Percentiles rank a stretch among this genome's conserved stretches.
Evolutionary conservation across 2,113 vertebrate species (phyloP).

Genomic region (Chiloscyllium plagiosum): DNA sequence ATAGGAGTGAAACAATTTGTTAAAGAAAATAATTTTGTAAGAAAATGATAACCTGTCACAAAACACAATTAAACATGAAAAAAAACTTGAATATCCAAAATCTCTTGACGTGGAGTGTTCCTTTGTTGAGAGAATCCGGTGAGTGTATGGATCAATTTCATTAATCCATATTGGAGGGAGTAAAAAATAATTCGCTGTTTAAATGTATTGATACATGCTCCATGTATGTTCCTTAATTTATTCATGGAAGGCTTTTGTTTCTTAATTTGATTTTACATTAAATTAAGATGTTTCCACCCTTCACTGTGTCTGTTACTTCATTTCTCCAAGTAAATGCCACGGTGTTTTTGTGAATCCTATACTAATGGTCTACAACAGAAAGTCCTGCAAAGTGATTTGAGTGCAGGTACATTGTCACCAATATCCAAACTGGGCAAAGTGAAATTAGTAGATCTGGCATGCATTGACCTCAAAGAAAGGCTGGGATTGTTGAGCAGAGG

Average conservation of each 20-base stretch:
- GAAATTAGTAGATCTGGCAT: not conserved
- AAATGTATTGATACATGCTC: not conserved
- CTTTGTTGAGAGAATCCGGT: not conserved
- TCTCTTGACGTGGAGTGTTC: not conserved
- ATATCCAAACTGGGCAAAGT: not conserved
- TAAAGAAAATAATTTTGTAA: not conserved
- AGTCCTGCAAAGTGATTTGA: not conserved
- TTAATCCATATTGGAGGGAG: not conserved
- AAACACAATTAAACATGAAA: not conserved
- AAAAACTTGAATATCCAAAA: not conserved
- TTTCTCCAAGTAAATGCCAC: not conserved
- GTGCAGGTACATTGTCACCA: not conserved
- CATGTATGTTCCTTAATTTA: constrained; percentile 15
- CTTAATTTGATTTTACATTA: constrained; percentile 18
- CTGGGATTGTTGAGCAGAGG: not conserved
- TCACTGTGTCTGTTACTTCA: not conserved
- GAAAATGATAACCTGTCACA: not conserved
- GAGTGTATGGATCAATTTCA: not conserved
- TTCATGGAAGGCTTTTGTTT: not conserved
- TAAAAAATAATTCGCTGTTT: not conserved
- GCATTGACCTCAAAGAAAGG: not conserved
- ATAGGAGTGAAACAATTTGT: not conserved
- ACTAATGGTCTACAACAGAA: not conserved
- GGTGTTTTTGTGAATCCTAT: not conserved
- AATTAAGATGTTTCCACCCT: constrained; percentile 8